A percentile compares a stretch with the other conserved stretches of the same genome.
Conservation (phyloP, 2,113 vertebrate genomes). For the Pipa parva region DNA sequence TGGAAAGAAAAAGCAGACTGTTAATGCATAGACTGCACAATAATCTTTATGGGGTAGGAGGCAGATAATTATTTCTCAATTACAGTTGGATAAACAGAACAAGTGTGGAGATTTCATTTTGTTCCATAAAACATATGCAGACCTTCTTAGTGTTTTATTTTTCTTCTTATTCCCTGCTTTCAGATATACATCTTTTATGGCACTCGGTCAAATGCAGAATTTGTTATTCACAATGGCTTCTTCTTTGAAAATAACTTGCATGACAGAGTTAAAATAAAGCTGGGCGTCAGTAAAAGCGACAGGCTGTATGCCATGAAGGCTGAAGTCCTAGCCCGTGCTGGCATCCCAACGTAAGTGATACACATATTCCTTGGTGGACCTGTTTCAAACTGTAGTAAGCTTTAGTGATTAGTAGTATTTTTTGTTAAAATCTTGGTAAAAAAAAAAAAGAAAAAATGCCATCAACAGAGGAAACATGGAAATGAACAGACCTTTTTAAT, state of each 20-base stretch:
- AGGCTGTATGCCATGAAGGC: constrained; percentile 95
- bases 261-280: constrained; percentile 97
- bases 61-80: constrained; percentile 22
- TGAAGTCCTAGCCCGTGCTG: constrained; percentile 91
- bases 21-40: not conserved
- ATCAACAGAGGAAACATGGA: too few species aligned
- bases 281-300: constrained; percentile 96
- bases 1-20: constrained; percentile 3
- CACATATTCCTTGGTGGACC: too few species aligned
- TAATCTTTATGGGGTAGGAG: constrained; percentile 31
- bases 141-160: constrained; percentile 2
- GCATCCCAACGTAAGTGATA: constrained; percentile 90
- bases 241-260: constrained; percentile 96
- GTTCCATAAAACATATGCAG: not conserved
- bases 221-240: constrained; percentile 98
- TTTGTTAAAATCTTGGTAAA: too few species aligned
- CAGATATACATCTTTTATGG: constrained; percentile 99
- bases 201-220: constrained; percentile 94
- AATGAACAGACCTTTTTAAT: too few species aligned
- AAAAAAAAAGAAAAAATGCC: too few species aligned
- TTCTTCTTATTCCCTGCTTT: constrained; percentile 47
- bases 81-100: constrained; percentile 29
- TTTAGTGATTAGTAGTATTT: too few species aligned
- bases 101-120: not conserved
- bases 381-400: too few species aligned